Evolutionary conservation across 2,888 invertebrate genomes (phyloP), one percentile per base, ranked within the genome.

Genomic region (Pimpla rufipes): DNA sequence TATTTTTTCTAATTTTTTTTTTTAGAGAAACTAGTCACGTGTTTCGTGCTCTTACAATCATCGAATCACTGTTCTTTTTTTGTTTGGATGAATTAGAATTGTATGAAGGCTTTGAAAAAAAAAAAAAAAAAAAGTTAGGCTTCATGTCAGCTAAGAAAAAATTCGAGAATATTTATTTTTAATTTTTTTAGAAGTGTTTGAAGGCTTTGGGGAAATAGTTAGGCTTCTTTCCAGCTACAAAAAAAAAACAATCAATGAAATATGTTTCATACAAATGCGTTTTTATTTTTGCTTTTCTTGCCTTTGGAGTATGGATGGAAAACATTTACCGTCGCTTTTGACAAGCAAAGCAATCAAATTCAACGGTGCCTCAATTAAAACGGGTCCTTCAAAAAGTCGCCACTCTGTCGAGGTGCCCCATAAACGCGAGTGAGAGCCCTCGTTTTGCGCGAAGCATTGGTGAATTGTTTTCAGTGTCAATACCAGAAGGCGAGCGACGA

Each of bases 381-480:
- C 29, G 29, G 5, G 29, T 5, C 29, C 29, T 29, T 29, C 29
- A 29, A 29, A 29, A 29, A 29, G 29, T 29, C 29, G 2, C 29
- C 29, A 29, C 29, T 29, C 29, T 5, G 5, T 5, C n/a, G 11
- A 10, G 42, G 5, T 11, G 11, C 42, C 11, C 4, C 42, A 10
- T 42, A 42, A 42, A 42, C 42, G n/a, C n/a, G n/a, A n/a, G 4
- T 42, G 42, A 42, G 2, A 42, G 11, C 11, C 11, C 11, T 10
- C 11, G 10, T n/a, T 45, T 45, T 37, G 7, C 66, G 77, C 6
- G 64, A 64, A 42, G 74, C 16, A 67, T 55, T 42, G 18, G 40
- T 37, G 16, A 21, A n/a, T 42, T 67, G 13, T 42, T 42, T 42
- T 13, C 37, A 67, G 23, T 42, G 21, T n/a, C n/a, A n/a, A 40